These are phyloP conservation scores for Propithecus perrieri DNA, from an alignment of 2,797 vertebrate species.

Conservation along the genomic window DNA sequence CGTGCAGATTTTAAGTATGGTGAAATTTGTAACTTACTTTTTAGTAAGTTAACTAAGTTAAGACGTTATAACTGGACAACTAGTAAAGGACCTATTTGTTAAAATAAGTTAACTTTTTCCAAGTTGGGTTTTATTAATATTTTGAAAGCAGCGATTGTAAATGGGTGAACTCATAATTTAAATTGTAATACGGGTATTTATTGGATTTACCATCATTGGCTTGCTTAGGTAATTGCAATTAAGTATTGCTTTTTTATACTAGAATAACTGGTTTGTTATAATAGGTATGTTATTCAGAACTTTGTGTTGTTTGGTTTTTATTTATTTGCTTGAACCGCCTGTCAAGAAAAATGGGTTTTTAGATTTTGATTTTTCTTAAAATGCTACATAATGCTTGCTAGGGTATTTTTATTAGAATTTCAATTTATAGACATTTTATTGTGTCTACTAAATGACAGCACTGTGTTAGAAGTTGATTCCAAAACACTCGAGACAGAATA, in stretches of 20 bases:
- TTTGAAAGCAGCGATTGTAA: conserved; percentile 9
- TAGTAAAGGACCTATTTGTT: background rate
- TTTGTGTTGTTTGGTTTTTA: background rate
- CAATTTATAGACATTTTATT: background rate
- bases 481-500: background rate
- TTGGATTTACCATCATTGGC: background rate
- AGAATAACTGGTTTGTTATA: background rate
- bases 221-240: background rate
- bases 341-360: background rate
- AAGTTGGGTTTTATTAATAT: background rate
- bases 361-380: conserved; percentile 15
- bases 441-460: background rate
- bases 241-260: conserved; percentile 18
- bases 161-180: background rate
- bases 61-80: background rate
- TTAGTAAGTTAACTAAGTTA: background rate
- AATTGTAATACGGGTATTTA: background rate
- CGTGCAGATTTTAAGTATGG: background rate
- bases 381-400: background rate
- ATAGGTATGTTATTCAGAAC: background rate
- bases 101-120: conserved; percentile 11
- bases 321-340: background rate
- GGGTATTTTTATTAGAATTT: conserved; percentile 29
- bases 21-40: background rate
- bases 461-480: background rate